These are phyloP conservation scores for Andrena hattorfiana DNA, from an alignment of 2,888 invertebrate genomes.

Conservation along the genomic window DNA sequence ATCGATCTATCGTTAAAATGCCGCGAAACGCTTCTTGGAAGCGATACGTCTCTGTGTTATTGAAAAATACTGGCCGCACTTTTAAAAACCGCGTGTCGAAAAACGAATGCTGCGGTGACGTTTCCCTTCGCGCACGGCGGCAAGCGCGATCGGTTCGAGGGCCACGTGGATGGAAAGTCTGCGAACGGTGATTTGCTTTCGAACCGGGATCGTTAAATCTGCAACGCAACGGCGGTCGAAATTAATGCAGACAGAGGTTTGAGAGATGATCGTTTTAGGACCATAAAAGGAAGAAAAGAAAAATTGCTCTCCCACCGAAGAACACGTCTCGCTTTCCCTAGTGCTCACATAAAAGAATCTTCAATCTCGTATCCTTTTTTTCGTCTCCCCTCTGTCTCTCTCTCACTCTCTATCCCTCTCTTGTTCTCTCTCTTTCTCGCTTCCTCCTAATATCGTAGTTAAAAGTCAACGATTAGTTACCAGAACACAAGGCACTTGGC, in stretches of 20 bases:
- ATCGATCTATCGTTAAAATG: background rate
- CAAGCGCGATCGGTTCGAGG: too few relatives aligned
- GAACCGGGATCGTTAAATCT: constrained; percentile 36
- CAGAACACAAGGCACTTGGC: constrained; percentile 85
- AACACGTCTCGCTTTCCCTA: constrained; percentile 44
- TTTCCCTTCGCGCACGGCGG: background rate
- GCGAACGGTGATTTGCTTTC: background rate
- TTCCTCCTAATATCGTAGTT: constrained; percentile 79
- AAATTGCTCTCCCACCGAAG: constrained; percentile 37
- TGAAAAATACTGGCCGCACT: background rate
- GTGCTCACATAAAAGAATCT: constrained; percentile 44
- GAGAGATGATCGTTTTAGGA: constrained; percentile 25
- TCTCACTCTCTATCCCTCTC: constrained; percentile 47
- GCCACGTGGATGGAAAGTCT: background rate
- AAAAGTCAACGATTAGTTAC: constrained; percentile 84
- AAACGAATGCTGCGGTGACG: background rate
- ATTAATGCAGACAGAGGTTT: background rate
- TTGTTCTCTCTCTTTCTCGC: constrained; percentile 59
- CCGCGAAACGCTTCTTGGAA: constrained; percentile 1
- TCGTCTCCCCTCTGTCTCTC: constrained; percentile 48
- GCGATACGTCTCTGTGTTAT: background rate
- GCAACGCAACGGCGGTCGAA: constrained; percentile 45
- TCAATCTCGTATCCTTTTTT: constrained; percentile 38
- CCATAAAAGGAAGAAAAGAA: constrained; percentile 19
- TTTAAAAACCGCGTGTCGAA: background rate